Base-by-base conservation (phyloP, 2,113 vertebrate genomes). In the Mesocricetus auratus region DNA sequence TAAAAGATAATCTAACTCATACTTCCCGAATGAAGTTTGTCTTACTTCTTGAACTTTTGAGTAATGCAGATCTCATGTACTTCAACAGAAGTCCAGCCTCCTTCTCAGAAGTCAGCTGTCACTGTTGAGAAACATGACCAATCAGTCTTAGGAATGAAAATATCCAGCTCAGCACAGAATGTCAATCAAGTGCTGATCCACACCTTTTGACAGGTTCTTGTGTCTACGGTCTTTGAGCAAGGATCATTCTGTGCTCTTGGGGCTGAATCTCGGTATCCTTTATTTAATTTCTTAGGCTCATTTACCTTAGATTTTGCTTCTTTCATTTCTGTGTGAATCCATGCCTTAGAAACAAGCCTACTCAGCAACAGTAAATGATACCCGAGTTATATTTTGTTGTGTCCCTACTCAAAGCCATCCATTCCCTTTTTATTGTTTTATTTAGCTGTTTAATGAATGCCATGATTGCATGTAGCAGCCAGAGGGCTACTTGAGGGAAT, bases 41-140 rank as follows among this genome's bases (percentile, higher is more conserved):
- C 10, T 53, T n/a, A 68, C 66, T 53, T 15, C 1, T 39, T 71
- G 75, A 26, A 64, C 13, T 74, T 4, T n/a, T 33, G 19, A 74
- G 56, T 73, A 78, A 47, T 50, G 0, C 66, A 13, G 36, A 42
- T 15, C 2, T 8, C 17, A 24, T 9, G 3, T 3, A 9, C 2
- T 22, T 93, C 36, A 75, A 42, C 60, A 2, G 7, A 66, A 90
- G 12, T 47, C 16, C 5, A 90, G 1, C 13, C 71, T 86, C 36
- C 39, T 82, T 1, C 60, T 1, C 7, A 93, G 74, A 78, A 83
- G 11, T 68, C 53, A 83, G 3, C 15, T 56, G 8, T 39, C 62
- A 5, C 11, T 8, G 17, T 19, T 53, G 0, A 0, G 60, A 1
- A 0, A 56, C 45, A 36, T 29, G 29, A 17, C 16, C 82, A 42